A percentile compares a stretch with the other conserved stretches of the same genome.
These are phyloP conservation scores for Abramis brama DNA, from an alignment of 2,113 vertebrate species.

Conservation along the genomic window DNA sequence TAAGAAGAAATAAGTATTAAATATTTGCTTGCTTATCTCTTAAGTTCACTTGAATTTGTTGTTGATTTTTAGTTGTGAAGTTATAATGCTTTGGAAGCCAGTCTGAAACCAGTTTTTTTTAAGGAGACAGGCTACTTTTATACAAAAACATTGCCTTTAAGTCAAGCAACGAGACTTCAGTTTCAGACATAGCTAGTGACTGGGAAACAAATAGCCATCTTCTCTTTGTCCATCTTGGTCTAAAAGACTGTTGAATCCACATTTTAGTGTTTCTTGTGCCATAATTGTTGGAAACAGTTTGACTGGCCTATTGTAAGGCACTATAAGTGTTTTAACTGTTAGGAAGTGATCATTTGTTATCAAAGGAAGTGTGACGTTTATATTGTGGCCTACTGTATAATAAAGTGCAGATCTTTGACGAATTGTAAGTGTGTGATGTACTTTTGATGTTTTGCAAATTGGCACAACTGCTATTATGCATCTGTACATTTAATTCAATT, in stretches of 20 bases:
- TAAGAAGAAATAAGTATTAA: neutral
- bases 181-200: neutral
- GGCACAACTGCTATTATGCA: neutral
- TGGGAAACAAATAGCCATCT: conserved; percentile 37
- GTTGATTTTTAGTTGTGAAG: conserved; percentile 7
- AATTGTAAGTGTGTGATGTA: conserved; percentile 29
- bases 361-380: conserved; percentile 70
- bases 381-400: conserved; percentile 76
- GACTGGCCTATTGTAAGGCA: conserved; percentile 76
- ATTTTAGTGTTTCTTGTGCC: conserved; percentile 64
- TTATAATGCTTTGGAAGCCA: neutral
- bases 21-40: conserved; percentile 13
- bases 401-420: conserved; percentile 58
- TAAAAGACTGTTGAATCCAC: conserved; percentile 19
- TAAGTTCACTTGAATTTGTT: conserved; percentile 2
- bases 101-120: neutral
- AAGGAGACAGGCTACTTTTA: neutral
- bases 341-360: conserved; percentile 66
- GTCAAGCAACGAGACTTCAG: neutral
- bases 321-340: conserved; percentile 58
- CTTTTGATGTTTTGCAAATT: conserved; percentile 4
- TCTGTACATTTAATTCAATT: neutral
- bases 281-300: conserved; percentile 74
- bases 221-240: conserved; percentile 6
- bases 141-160: neutral